Evolutionary conservation across 2,113 vertebrate genomes (phyloP).

Genomic region (Oenanthe melanoleuca): DNA sequence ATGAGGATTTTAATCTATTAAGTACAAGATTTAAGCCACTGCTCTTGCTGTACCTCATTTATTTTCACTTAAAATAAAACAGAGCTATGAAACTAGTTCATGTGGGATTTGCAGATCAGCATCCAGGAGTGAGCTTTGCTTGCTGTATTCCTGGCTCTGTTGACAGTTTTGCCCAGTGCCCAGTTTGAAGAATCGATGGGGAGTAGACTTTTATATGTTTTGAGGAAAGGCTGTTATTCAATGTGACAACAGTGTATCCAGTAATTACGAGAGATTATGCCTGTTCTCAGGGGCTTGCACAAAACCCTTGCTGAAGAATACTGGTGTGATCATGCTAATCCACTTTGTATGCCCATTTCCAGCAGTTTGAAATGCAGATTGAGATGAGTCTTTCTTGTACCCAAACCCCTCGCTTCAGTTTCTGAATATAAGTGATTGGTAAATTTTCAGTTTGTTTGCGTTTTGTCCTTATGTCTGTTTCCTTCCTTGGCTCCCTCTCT

Average conservation of each 20-base stretch:
- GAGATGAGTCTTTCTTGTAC: neutral
- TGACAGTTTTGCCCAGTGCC: neutral
- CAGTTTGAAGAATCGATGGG: neutral
- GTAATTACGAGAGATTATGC: neutral
- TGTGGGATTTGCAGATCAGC: neutral
- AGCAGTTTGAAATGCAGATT: constrained; percentile 35
- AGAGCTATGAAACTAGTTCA: neutral
- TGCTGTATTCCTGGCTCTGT: neutral
- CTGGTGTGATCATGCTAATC: neutral
- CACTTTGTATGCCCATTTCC: constrained; percentile 7
- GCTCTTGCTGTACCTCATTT: neutral
- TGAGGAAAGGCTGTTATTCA: neutral
- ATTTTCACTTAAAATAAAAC: neutral
- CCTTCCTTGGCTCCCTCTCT: constrained; percentile 14
- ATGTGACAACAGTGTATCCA: neutral
- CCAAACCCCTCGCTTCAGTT: neutral
- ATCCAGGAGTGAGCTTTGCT: neutral
- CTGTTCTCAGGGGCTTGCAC: neutral
- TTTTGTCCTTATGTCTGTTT: constrained; percentile 56
- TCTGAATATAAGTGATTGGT: constrained; percentile 22
- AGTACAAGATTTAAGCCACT: neutral
- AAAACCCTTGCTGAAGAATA: neutral
- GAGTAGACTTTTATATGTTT: neutral
- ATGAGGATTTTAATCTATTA: neutral
- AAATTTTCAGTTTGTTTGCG: constrained; percentile 55